Conservation (phyloP, 2,113 vertebrate genomes). For the Dromaius novaehollandiae region DNA sequence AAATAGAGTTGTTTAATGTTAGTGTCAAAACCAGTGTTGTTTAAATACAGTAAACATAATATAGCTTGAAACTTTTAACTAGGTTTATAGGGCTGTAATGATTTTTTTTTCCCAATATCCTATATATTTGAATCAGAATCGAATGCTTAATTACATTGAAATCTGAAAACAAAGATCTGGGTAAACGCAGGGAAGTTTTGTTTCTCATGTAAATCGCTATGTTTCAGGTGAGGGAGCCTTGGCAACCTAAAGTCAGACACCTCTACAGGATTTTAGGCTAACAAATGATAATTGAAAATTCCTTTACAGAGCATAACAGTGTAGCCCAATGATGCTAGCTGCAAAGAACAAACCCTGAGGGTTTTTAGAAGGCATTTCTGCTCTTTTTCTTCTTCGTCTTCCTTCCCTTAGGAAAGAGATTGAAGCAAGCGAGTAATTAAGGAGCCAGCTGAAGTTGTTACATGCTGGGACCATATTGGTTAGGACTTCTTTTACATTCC, state of each 20-base stretch:
- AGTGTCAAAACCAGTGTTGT: not conserved
- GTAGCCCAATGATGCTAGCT: not conserved
- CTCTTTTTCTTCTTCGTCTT: not conserved
- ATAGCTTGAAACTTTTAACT: not conserved
- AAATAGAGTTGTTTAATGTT: not conserved
- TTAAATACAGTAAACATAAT: not conserved
- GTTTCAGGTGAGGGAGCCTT: not conserved
- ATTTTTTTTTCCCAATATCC: not conserved
- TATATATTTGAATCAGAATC: not conserved
- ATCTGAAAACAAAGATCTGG: not conserved
- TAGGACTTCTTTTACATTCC: not conserved
- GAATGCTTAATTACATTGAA: not conserved
- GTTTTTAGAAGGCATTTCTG: not conserved
- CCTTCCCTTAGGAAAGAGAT: not conserved
- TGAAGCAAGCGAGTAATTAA: not conserved
- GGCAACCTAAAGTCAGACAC: not conserved
- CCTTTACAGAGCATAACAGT: not conserved
- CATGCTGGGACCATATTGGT: not conserved
- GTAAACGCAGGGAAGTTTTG: too few species aligned
- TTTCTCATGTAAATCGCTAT: not conserved
- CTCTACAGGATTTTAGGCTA: not conserved
- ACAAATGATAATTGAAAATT: not conserved
- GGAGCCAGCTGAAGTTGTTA: not conserved
- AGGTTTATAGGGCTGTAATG: not conserved
- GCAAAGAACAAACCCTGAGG: not conserved